Percentiles rank a stretch among this genome's conserved stretches.
phyloP scores from a whole-genome alignment of 2,113 vertebrate genomes.

The Mesitornis unicolor region DNA sequence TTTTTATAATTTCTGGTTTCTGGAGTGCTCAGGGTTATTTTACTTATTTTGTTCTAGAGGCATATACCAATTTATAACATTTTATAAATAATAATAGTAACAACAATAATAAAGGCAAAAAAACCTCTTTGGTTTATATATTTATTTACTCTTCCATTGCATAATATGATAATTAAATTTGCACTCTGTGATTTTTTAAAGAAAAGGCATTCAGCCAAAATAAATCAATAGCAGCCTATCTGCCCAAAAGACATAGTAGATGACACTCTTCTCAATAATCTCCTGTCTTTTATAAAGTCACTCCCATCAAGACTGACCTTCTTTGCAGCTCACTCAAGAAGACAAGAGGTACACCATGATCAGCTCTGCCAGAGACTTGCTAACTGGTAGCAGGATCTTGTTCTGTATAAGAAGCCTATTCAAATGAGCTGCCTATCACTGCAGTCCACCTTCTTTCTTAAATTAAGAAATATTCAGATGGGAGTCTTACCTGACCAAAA shows the following conservation, averaged over 20 bases:
- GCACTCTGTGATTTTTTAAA: background rate
- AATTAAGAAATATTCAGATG: background rate
- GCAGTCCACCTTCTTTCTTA: background rate
- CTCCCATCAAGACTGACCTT: background rate
- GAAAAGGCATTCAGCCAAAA: background rate
- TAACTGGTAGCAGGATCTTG: background rate
- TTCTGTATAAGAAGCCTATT: background rate
- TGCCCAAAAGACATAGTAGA: background rate
- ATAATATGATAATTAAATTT: background rate
- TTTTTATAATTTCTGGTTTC: background rate
- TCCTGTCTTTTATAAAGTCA: background rate
- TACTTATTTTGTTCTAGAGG: background rate
- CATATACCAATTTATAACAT: background rate
- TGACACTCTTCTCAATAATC: background rate
- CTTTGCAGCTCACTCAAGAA: background rate
- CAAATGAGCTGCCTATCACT: background rate
- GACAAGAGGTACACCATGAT: background rate
- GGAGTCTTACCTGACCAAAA: background rate
- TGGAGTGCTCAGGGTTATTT: background rate
- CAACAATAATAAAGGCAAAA: background rate
- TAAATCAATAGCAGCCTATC: background rate
- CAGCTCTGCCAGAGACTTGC: background rate
- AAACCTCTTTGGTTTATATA: background rate
- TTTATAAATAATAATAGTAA: background rate
- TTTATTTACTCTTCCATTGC: background rate